A percentile compares a stretch with the other conserved stretches of the same genome.
Conservation (phyloP, 2,113 vertebrate species). For the Catharus fuscescens region DNA sequence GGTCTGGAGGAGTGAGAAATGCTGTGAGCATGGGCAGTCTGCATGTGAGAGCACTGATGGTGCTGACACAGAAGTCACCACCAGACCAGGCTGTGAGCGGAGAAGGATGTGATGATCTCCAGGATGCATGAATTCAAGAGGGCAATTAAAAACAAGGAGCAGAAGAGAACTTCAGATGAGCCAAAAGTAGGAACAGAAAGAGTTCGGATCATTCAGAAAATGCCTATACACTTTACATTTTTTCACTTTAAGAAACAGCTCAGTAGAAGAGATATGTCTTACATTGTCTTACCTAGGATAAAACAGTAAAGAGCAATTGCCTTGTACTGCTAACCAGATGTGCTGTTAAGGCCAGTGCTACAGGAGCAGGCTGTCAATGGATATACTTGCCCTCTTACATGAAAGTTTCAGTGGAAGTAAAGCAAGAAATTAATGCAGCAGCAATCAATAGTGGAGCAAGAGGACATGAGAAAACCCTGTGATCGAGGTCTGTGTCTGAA, state of each 20-base stretch:
- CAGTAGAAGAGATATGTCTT: not conserved
- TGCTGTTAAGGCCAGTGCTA: not conserved
- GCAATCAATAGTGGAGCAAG: not conserved
- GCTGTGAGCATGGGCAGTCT: not conserved
- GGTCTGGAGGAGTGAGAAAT: fast-evolving
- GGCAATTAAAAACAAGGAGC: not conserved
- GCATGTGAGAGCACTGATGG: not conserved
- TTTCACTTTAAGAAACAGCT: not conserved
- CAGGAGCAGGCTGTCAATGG: not conserved
- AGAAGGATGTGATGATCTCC: not conserved
- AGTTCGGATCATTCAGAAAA: not conserved
- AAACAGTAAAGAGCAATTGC: not conserved
- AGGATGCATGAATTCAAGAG: not conserved
- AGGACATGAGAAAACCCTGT: not conserved
- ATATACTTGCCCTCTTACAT: fast-evolving
- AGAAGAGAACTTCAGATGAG: not conserved
- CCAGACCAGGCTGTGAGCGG: not conserved
- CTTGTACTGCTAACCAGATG: not conserved
- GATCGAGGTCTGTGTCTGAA: not conserved
- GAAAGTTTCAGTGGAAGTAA: not conserved
- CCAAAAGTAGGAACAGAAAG: not conserved
- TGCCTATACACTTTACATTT: not conserved
- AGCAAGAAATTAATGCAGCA: not conserved
- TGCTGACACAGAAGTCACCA: not conserved
- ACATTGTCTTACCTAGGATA: not conserved